phyloP scores from a whole-genome alignment of 2,113 vertebrate species.

The Cyrtonyx montezumae region DNA sequence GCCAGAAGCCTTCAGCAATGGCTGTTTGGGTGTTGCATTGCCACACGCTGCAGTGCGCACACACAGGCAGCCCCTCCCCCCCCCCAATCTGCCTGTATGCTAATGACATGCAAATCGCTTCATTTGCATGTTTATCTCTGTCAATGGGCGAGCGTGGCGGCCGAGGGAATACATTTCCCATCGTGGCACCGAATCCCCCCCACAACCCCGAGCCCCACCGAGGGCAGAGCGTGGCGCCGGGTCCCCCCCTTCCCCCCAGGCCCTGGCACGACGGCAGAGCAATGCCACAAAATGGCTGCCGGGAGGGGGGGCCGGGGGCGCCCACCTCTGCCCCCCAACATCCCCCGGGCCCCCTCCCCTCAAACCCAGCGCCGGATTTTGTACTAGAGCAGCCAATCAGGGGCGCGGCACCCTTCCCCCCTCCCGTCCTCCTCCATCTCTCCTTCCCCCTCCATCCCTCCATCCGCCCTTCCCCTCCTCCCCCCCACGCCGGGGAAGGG shows the following conservation, averaged over 20 bases:
- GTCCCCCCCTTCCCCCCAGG: not conserved
- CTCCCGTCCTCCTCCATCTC: not conserved
- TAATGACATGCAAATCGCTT: slow-evolving; percentile 35
- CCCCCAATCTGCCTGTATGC: not conserved
- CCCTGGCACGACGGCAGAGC: not conserved
- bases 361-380: slow-evolving; percentile 24
- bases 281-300: slow-evolving; percentile 30
- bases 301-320: not conserved
- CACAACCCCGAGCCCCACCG: not conserved
- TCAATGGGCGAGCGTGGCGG: slow-evolving; percentile 44
- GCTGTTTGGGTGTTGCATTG: slow-evolving; percentile 41
- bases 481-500: not conserved
- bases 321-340: not conserved
- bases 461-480: not conserved
- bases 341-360: not conserved
- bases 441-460: not conserved
- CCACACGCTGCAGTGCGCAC: not conserved
- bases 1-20: not conserved
- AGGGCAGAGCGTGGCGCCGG: not conserved
- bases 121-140: slow-evolving; percentile 43
- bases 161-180: slow-evolving; percentile 52
- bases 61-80: not conserved
- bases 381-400: slow-evolving; percentile 23
- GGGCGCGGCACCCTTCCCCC: slow-evolving; percentile 4
- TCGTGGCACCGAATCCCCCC: not conserved